Evolutionary conservation across 2,888 invertebrate genomes (phyloP).

Genomic region (Amiota mariae): DNA sequence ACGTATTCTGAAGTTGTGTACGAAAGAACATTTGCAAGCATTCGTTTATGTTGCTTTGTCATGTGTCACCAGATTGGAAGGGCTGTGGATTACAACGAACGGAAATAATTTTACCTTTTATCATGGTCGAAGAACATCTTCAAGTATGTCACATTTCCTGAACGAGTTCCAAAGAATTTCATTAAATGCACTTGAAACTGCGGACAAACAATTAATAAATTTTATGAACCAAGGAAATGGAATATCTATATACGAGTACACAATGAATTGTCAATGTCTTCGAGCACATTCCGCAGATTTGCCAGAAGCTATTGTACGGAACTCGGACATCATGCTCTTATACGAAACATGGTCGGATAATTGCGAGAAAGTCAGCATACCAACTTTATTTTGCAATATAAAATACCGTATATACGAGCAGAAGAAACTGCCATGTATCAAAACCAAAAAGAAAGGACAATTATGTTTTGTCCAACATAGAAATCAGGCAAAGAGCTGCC

Average conservation of each 20-base stretch:
- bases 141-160: too few species aligned
- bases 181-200: too few species aligned
- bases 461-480: too few species aligned
- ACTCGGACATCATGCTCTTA: neutral
- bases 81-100: neutral
- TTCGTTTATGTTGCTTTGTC: constrained; percentile 12
- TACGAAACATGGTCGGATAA: neutral
- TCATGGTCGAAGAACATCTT: too few species aligned
- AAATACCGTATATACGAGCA: too few species aligned
- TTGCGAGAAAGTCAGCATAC: neutral
- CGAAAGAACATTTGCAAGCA: neutral
- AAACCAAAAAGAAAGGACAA: too few species aligned
- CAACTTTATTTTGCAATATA: neutral
- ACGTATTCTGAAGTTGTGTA: neutral
- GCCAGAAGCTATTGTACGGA: neutral
- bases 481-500: too few species aligned
- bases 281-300: neutral
- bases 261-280: neutral
- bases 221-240: too few species aligned
- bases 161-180: too few species aligned
- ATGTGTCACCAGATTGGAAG: neutral
- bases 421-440: neutral
- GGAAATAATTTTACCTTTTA: too few species aligned
- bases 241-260: neutral
- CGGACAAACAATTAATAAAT: too few species aligned